Conservation (phyloP, 2,888 invertebrate species). For the Eupithecia subumbrata region DNA sequence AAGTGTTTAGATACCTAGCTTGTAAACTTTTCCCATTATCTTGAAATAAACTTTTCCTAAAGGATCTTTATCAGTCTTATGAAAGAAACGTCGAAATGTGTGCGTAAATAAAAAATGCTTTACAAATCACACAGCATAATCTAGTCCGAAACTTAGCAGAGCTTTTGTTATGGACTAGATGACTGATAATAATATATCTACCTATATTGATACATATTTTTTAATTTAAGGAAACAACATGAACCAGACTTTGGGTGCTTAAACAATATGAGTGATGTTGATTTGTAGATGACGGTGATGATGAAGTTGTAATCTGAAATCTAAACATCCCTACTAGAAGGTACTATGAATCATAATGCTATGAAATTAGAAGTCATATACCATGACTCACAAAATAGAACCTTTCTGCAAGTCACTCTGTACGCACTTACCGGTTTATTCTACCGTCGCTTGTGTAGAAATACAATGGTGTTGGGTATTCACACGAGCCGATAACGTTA, state of each 20-base stretch:
- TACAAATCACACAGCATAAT: no score
- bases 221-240: no score
- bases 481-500: neutral
- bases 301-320: neutral
- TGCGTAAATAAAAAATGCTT: no score
- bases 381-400: conserved; percentile 28
- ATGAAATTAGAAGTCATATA: conserved; percentile 9
- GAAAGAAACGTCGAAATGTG: neutral
- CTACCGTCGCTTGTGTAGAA: conserved; percentile 30
- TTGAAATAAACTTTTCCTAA: neutral
- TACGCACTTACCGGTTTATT: conserved; percentile 33
- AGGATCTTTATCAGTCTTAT: neutral
- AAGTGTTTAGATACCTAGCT: neutral
- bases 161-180: no score
- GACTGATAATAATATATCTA: no score
- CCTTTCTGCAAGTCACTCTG: conserved; percentile 39
- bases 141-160: no score
- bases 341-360: neutral
- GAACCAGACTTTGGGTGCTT: no score
- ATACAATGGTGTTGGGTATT: conserved; percentile 1
- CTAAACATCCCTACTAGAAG: neutral
- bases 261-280: neutral
- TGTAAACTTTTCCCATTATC: neutral
- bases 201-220: no score
- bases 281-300: neutral